phyloP scores from a whole-genome alignment of 2,888 invertebrate genomes.

The Idaea aversata region DNA sequence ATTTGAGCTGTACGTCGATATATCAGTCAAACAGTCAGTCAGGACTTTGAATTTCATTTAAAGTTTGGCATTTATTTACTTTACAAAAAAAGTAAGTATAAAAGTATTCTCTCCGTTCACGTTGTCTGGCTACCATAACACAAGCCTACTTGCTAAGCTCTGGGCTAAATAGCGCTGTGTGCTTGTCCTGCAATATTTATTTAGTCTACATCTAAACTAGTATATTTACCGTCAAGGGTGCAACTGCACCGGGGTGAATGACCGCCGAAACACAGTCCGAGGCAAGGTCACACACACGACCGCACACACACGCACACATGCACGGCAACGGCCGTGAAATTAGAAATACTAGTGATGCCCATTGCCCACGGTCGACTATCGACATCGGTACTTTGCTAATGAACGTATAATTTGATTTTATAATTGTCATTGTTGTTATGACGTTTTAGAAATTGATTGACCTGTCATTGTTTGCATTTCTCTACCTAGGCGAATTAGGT shows the following conservation, averaged over 20 bases:
- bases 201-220: conserved; percentile 5
- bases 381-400: neutral
- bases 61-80: no score
- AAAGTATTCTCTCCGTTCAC: no score
- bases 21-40: no score
- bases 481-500: neutral
- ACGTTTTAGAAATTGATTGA: neutral
- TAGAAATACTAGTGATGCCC: conserved; percentile 71
- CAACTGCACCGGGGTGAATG: conserved; percentile 66
- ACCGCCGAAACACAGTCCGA: conserved; percentile 74
- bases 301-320: conserved; percentile 47
- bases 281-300: conserved; percentile 76
- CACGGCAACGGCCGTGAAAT: conserved; percentile 67
- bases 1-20: no score
- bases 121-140: no score
- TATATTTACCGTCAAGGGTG: conserved; percentile 61
- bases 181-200: no score
- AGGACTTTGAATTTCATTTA: no score
- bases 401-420: neutral
- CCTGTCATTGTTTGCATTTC: neutral
- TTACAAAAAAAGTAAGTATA: no score
- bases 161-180: no score
- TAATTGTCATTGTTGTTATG: neutral
- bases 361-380: neutral
- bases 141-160: no score